Evolutionary conservation across 2,888 invertebrate species (phyloP), one percentile per base, ranked within the genome.

Genomic region (Apotomis capreana): DNA sequence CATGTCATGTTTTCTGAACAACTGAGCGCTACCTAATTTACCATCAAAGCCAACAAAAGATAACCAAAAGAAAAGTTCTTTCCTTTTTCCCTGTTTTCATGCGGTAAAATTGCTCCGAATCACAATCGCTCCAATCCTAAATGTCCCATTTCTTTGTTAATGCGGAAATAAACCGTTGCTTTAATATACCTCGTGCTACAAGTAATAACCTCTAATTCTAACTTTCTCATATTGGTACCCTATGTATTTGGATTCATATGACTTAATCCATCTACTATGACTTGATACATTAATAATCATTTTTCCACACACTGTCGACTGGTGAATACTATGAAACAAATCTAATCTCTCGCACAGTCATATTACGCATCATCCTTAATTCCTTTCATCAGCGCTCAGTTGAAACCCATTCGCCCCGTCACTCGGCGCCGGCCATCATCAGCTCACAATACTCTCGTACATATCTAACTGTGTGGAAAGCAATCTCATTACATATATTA

Each of bases 391-490:
- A 70, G 68, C 72, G 68, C 72, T 68, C 68, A 63, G 68, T 71
- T 68, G 71, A 12, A 37, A 55, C 40, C 72, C 57, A 26, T 36
- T 36, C 37, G 68, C 60, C 36, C 60, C 80, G 84, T 87, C 88
- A 84, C 86, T 79, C 82, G 86, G 83, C 87, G 83, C 77, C 78
- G 83, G 78, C 75, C 68, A 65, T 78, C 75, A 61, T 78, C 83
- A 81, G 83, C 85, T 85, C 87, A 84, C 82, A 81, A 84, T 85
- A 85, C 87, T 88, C 86, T 80, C 87, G 86, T 89, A 92, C 92
- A 92, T 92, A 92, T 92, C 92, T 89, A 87, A 89, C 84, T 76
- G 81, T 84, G 83, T 84, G 84, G 83, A 82, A 91, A 89, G 92
- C 92, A 92, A 92, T 91, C 86, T 87, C 92, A 89, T 88, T 83